These are phyloP conservation scores for Notothenia coriiceps DNA, from an alignment of 2,113 vertebrate species.

Conservation along the genomic window DNA sequence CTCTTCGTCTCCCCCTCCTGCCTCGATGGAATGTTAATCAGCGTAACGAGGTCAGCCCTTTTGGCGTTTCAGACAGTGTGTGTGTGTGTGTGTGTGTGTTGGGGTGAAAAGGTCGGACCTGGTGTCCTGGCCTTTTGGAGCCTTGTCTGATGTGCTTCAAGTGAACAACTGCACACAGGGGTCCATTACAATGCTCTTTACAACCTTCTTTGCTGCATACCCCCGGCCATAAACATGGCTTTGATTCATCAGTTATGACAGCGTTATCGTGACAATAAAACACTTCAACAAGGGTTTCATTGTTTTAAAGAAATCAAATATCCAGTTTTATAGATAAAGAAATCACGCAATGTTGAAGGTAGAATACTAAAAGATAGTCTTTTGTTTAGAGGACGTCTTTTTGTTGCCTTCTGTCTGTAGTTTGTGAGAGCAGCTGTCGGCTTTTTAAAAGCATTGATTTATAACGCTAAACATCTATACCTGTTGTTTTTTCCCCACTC, in stretches of 20 bases:
- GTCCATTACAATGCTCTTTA: conserved; percentile 51
- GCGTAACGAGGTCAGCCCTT: conserved; percentile 70
- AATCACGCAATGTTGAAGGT: neutral
- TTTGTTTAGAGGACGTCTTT: conserved; percentile 1
- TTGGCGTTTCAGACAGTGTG: conserved; percentile 43
- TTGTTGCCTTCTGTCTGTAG: neutral
- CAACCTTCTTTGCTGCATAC: conserved; percentile 36
- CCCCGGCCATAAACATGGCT: conserved; percentile 22
- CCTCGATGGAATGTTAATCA: conserved; percentile 79
- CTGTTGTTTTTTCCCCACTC: neutral
- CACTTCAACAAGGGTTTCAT: neutral
- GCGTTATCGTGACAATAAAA: conserved; percentile 32
- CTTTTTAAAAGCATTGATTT: conserved; percentile 13
- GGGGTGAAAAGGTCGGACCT: conserved; percentile 73
- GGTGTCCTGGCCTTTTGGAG: conserved; percentile 55
- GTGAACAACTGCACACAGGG: conserved; percentile 55
- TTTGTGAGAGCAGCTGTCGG: conserved; percentile 20
- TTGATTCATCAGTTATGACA: conserved; percentile 23
- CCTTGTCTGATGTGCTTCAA: conserved; percentile 50
- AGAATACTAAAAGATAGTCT: neutral
- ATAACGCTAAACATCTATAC: neutral
- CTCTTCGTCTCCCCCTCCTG: conserved; percentile 37
- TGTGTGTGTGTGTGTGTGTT: conserved; percentile 29
- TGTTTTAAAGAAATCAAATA: neutral
- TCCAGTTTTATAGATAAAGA: neutral